Evolutionary conservation across 2,797 vertebrate genomes (phyloP).

Genomic region (Phoebastria nigripes): DNA sequence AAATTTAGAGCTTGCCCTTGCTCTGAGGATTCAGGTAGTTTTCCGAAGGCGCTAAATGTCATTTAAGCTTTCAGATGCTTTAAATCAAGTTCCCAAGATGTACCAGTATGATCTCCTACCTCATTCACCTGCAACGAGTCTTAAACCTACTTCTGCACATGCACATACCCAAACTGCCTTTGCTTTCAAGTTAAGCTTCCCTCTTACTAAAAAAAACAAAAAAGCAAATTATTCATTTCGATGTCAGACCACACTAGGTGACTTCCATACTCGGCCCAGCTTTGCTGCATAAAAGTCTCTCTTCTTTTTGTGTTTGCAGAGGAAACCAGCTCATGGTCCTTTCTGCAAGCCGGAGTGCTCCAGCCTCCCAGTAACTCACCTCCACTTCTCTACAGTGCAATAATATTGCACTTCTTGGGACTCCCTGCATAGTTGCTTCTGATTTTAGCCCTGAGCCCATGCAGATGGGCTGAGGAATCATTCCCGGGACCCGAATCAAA

Average conservation of each 20-base stretch:
- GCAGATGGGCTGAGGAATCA: not conserved
- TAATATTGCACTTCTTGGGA: not conserved
- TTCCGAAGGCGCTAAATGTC: not conserved
- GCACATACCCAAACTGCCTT: not conserved
- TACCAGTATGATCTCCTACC: not conserved
- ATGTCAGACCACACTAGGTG: not conserved
- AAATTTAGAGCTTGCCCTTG: not conserved
- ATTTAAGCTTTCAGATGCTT: not conserved
- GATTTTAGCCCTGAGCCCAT: not conserved
- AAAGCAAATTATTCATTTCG: not conserved
- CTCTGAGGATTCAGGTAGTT: not conserved
- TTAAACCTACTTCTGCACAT: not conserved
- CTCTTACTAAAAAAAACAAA: not conserved
- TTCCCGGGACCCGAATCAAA: rapidly evolving
- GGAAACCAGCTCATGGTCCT: rapidly evolving
- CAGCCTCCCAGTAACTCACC: not conserved
- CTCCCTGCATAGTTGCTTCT: not conserved
- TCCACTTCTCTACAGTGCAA: not conserved
- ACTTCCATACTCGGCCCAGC: not conserved
- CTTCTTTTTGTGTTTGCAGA: not conserved
- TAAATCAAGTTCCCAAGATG: not conserved
- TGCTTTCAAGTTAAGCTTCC: not conserved
- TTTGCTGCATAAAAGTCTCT: not conserved
- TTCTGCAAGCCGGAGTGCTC: not conserved
- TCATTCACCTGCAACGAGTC: not conserved